phyloP scores from a whole-genome alignment of 2,797 vertebrate species.

The Nyctalus aviator region DNA sequence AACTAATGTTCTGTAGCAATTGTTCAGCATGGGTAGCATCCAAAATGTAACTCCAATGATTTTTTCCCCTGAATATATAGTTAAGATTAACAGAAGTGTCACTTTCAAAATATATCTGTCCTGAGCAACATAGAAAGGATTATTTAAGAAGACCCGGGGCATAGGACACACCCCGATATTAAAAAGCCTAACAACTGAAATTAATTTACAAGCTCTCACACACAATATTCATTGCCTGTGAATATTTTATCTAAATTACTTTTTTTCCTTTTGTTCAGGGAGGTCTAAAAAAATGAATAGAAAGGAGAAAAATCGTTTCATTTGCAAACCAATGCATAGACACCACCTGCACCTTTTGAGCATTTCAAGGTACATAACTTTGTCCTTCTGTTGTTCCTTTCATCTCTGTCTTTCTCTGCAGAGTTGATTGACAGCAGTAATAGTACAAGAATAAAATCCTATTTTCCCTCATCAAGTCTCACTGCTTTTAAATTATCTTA shows the following conservation, averaged over 20 bases:
- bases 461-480: conserved; percentile 61
- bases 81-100: conserved; percentile 69
- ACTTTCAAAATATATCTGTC: conserved; percentile 56
- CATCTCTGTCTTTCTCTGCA: conserved; percentile 62
- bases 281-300: conserved; percentile 16
- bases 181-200: conserved; percentile 65
- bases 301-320: conserved; percentile 52
- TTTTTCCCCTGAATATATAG: not conserved
- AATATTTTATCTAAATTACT: conserved; percentile 35
- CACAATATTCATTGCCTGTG: conserved; percentile 50
- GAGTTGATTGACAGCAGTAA: conserved; percentile 54
- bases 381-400: conserved; percentile 54
- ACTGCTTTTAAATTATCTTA: conserved; percentile 56
- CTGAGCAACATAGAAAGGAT: conserved; percentile 46
- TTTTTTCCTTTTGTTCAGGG: not conserved
- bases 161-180: conserved; percentile 38
- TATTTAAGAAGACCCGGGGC: conserved; percentile 37
- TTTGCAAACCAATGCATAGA: conserved; percentile 55
- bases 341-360: conserved; percentile 38
- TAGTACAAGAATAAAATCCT: conserved; percentile 63
- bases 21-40: conserved; percentile 33
- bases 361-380: conserved; percentile 62
- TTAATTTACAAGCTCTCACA: conserved; percentile 64
- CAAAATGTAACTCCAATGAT: not conserved
- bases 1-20: conserved; percentile 32